Evolutionary conservation across 64 coral and sea anemone species (phyloP).

Genomic region (Pocillopora damicornis): DNA sequence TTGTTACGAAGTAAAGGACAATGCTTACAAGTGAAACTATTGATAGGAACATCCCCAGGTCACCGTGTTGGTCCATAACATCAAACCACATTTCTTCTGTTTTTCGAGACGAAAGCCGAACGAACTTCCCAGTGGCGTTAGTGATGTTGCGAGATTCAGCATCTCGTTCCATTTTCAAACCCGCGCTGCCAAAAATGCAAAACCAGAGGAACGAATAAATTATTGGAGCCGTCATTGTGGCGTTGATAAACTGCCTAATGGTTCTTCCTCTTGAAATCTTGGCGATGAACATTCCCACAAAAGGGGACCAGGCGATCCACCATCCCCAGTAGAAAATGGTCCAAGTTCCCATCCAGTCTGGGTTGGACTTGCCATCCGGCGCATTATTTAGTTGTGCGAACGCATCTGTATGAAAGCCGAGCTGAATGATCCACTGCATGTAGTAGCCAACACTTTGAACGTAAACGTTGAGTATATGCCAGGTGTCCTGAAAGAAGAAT

Average conservation of each 20-base stretch:
- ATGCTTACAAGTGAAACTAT: conserved; percentile 20
- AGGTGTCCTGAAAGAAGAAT: conserved; percentile 43
- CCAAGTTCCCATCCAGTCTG: conserved; percentile 58
- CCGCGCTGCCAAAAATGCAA: conserved; percentile 53
- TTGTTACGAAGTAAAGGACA: conserved; percentile 42
- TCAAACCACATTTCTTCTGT: conserved; percentile 49
- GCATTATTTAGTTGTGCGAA: conserved; percentile 64
- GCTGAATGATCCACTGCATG: conserved; percentile 48
- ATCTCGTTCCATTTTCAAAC: conserved; percentile 53
- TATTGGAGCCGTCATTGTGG: conserved; percentile 49
- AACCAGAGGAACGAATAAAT: conserved; percentile 60
- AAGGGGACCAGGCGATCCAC: conserved; percentile 70
- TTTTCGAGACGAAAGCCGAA: conserved; percentile 16
- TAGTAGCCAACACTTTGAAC: conserved; percentile 56
- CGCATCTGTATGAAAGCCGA: conserved; percentile 72
- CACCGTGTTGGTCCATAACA: conserved; percentile 40
- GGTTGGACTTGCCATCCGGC: conserved; percentile 35
- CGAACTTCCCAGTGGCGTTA: conserved; percentile 5
- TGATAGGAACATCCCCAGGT: conserved; percentile 35
- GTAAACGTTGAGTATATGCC: conserved; percentile 51
- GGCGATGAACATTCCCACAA: conserved; percentile 59
- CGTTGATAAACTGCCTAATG: conserved; percentile 49
- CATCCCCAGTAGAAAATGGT: conserved; percentile 73
- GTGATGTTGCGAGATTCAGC: not conserved
- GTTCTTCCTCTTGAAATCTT: conserved; percentile 55